Evolutionary conservation across 23 tunicate genomes (phyloP), one percentile per base, ranked within the genome.

Genomic region (Corella eumyota): DNA sequence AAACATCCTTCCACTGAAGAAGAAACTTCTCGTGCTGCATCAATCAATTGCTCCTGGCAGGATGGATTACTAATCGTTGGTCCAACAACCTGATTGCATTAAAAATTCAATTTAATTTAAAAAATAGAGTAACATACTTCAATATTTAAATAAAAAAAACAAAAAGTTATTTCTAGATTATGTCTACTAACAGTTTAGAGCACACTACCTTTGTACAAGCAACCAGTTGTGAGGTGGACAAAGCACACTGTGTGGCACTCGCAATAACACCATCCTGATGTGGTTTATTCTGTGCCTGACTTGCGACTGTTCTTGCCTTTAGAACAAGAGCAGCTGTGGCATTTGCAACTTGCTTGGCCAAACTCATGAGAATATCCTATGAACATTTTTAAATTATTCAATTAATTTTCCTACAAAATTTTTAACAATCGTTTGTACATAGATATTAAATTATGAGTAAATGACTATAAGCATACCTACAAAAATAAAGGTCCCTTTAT

Each of bases 31-130:
- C 70, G 85, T 11, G 93, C 93, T 0, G 99, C 87, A 45, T 85
- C 99, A 59, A 88, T 75, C 67, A 93, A 51, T 40, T 93, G 99
- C 47, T 93, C 88, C 55, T 93, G 93, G 61, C 99, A 93, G 6
- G 74, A 52, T 20, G 99, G 95, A 62, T 93, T 88, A 34, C 72
- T 70, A 38, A 93, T 93, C 3, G 99, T 74, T 4, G 99, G 99
- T 6, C 97, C 99, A 34, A 88, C 96, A 22, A 88, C 96, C 96
- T 88, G 76, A 15, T 23, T 35, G 15, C 19, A 22, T 24, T 37
- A 50, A 47, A 11, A 22, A n/a, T n/a, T n/a, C n/a, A n/a, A n/a
- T n/a, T n/a, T n/a, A n/a, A n/a, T n/a, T n/a, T n/a, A n/a, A n/a
- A n/a, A n/a, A n/a, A n/a, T n/a, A n/a, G n/a, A n/a, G n/a, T n/a